Conservation (phyloP, 2,113 vertebrate genomes). For the Trinectes maculatus region DNA sequence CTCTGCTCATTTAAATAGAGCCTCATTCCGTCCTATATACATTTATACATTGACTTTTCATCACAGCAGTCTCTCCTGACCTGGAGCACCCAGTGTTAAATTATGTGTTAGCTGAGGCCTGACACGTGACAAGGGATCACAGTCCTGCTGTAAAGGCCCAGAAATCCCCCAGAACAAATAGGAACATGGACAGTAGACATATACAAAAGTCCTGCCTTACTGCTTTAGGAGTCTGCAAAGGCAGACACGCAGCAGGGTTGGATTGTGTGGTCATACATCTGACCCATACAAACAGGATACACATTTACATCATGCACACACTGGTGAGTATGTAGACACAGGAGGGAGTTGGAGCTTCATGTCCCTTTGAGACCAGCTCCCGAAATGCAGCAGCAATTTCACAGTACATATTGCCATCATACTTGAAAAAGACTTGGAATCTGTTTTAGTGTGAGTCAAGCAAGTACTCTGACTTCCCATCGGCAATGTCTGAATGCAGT, state of each 20-base stretch:
- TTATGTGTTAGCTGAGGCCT: too few species aligned
- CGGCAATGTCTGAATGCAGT: not conserved
- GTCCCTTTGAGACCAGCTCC: not conserved
- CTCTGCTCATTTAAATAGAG: slow-evolving; percentile 47
- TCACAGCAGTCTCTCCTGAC: slow-evolving; percentile 20
- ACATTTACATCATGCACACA: not conserved
- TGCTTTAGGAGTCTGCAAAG: slow-evolving; percentile 4
- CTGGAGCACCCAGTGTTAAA: too few species aligned
- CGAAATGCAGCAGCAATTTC: not conserved
- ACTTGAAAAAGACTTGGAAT: slow-evolving; percentile 1
- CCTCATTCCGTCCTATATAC: too few species aligned
- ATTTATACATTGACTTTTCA: slow-evolving; percentile 2
- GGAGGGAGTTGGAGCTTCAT: not conserved
- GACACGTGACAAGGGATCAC: too few species aligned
- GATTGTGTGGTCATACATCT: not conserved
- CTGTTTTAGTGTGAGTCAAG: not conserved
- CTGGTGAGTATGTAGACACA: not conserved
- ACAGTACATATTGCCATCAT: not conserved
- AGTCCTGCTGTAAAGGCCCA: too few species aligned
- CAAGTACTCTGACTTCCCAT: not conserved
- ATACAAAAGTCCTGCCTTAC: not conserved
- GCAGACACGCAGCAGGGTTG: not conserved
- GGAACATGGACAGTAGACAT: too few species aligned
- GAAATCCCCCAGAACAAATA: too few species aligned
- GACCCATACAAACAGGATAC: not conserved